Evolutionary conservation across 2,113 vertebrate genomes (phyloP), one percentile per base, ranked within the genome.

Genomic region (Brachyhypopomus occidentalis): DNA sequence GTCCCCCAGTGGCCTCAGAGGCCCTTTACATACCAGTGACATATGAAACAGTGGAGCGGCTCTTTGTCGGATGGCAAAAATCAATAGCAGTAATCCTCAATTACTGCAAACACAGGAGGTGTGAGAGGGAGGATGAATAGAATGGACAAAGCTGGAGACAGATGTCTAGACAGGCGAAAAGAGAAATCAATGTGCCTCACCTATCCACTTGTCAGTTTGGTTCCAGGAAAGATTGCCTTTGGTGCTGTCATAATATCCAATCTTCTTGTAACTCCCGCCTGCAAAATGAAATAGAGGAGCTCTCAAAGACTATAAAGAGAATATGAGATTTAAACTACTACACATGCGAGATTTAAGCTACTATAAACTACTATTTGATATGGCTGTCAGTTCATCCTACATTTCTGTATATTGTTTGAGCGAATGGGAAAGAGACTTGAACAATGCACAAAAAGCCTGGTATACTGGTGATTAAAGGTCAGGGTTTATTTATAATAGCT

Each of bases 261-360:
- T 97, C 93, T 98, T 97, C 93, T 96, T 97, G 84, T 98, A 98
- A 88, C 95, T 93, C 0, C 96, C 96, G 38, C 94, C 96, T 97
- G 82, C 62, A 64, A 34, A 75, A 38, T 77, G 34, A 79, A 77
- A 72, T 36, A 55, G 30, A 17, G 1, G 12, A 11, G 48, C 60
- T 75, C 52, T 45, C 73, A 77, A 67, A 52, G 58, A 45, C 8
- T 38, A 76, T 20, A 66, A 56, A 56, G 6, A 56, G 60, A 71
- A 72, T 22, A 7, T 12, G 41, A 79, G 23, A 59, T 70, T 52
- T 7, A 38, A 67, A 38, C 27, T 48, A 58, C 25, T 45, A 38
- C 23, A 59, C 17, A 17, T 8, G 19, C 11, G 22, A 38, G 20
- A 70, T 70, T 41, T 70, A n/a, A 25, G 38, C 4, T 41, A 22